phyloP scores from a whole-genome alignment of 2,797 vertebrate genomes.

The Perdix hodgsoniae region DNA sequence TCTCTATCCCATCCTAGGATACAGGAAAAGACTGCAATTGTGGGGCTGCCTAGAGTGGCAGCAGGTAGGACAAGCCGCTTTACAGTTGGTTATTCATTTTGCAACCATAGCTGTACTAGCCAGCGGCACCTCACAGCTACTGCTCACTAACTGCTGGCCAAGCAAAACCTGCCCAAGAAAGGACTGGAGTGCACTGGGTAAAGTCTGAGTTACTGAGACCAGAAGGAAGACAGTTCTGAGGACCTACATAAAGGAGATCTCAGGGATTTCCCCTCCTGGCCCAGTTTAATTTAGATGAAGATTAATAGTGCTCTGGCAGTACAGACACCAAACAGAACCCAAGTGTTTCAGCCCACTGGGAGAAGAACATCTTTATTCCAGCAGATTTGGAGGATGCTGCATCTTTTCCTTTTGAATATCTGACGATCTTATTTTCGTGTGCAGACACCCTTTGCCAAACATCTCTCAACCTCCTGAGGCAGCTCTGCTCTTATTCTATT shows the following conservation, averaged over 20 bases:
- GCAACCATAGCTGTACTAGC: neutral
- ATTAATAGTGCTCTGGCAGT: neutral
- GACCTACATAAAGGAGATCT: neutral
- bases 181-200: neutral
- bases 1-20: neutral
- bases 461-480: neutral
- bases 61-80: neutral
- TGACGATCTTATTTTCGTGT: neutral
- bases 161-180: neutral
- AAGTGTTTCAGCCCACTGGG: neutral
- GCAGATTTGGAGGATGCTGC: neutral
- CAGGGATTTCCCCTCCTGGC: neutral
- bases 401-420: neutral
- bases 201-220: neutral
- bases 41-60: neutral
- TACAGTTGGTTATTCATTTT: neutral
- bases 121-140: neutral
- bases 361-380: neutral
- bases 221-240: neutral
- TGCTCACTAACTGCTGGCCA: neutral
- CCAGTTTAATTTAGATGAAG: neutral
- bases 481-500: neutral
- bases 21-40: neutral
- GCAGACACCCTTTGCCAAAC: neutral
- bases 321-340: neutral